A percentile compares a stretch with the other conserved stretches of the same genome.
Evolutionary conservation across 2,113 vertebrate species (phyloP).

Genomic region (Charadrius vociferus): DNA sequence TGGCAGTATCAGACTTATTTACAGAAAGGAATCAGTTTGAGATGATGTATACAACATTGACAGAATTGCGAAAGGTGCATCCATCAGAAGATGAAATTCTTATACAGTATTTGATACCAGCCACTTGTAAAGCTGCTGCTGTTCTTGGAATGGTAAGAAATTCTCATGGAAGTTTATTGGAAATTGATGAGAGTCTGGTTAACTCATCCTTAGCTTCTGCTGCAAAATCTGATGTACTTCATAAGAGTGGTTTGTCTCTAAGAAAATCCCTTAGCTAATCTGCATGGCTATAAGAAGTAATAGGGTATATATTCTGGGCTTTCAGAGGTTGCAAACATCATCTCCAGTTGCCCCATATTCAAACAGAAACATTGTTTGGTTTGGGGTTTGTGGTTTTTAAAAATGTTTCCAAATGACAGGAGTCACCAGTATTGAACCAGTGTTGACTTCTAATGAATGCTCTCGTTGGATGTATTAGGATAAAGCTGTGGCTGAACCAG

Average conservation of each 20-base stretch:
- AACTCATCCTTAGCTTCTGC: neutral
- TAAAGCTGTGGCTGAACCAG: conserved; percentile 92
- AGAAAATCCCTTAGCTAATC: neutral
- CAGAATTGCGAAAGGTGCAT: conserved; percentile 91
- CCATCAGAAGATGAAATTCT: conserved; percentile 96
- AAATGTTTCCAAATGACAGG: neutral
- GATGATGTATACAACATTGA: conserved; percentile 94
- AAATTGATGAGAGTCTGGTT: neutral
- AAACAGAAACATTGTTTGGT: neutral
- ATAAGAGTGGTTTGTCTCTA: neutral
- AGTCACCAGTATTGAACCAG: neutral
- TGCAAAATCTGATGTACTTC: neutral
- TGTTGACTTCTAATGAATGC: neutral
- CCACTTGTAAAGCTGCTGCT: conserved; percentile 95
- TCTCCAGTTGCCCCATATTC: neutral
- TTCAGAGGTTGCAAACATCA: neutral
- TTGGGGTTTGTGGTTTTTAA: neutral
- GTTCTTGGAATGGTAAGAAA: conserved; percentile 94
- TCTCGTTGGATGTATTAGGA: conserved; percentile 76
- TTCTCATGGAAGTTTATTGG: neutral
- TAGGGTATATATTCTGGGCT: neutral
- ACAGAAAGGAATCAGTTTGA: conserved; percentile 98
- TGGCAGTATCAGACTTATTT: conserved; percentile 97
- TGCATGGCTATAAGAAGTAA: neutral
- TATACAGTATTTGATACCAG: conserved; percentile 93